phyloP scores from a whole-genome alignment of 2,113 vertebrate genomes.

The Trachemys scripta region DNA sequence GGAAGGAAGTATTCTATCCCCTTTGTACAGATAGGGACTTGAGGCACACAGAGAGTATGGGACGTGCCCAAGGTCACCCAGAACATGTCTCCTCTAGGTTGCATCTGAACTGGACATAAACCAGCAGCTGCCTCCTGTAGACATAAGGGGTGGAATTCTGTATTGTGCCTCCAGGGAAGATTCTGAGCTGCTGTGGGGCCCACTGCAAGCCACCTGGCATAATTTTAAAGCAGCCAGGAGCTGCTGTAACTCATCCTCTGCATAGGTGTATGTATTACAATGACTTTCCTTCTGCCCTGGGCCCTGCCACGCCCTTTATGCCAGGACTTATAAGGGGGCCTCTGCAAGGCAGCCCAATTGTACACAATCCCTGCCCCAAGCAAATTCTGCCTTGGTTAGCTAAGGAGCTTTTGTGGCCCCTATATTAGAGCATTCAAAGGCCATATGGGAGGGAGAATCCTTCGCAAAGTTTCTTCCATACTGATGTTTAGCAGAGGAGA shows the following conservation, averaged over 20 bases:
- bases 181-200: background rate
- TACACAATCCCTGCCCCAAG: conserved; percentile 8
- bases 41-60: background rate
- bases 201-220: background rate
- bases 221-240: background rate
- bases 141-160: background rate
- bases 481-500: background rate
- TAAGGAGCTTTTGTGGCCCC: conserved; percentile 43
- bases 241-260: no score
- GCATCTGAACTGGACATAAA: background rate
- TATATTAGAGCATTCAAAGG: conserved; percentile 48
- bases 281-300: conserved; percentile 45
- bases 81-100: background rate
- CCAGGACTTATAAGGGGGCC: background rate
- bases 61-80: background rate
- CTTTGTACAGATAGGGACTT: background rate
- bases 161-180: background rate
- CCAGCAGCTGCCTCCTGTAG: background rate
- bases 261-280: background rate
- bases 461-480: background rate
- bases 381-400: conserved; percentile 5
- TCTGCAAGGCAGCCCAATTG: conserved; percentile 5
- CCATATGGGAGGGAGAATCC: background rate
- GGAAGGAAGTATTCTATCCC: background rate
- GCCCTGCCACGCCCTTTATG: background rate